Conservation (phyloP, 1,140 invertebrate species). For the Drosophila subpulchrella region DNA sequence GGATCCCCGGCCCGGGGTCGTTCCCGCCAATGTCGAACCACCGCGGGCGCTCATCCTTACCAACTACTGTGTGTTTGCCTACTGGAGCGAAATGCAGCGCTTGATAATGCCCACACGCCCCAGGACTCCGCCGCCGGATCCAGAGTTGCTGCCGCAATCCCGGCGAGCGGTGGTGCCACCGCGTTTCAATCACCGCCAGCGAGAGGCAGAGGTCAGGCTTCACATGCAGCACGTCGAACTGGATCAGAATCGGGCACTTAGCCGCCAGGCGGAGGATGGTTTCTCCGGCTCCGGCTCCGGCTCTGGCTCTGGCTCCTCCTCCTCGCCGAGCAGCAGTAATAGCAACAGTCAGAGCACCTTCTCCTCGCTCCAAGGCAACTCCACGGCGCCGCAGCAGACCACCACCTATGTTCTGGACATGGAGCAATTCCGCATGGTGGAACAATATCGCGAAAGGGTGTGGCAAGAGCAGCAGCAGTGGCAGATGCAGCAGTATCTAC, state of each 20-base stretch:
- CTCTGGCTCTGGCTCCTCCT: neutral
- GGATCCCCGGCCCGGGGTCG: conserved; percentile 85
- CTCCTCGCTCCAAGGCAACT: neutral
- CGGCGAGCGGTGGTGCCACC: conserved; percentile 5
- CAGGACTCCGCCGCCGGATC: neutral
- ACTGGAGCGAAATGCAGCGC: conserved; percentile 59
- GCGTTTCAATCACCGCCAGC: conserved; percentile 1
- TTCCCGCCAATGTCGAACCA: conserved; percentile 87
- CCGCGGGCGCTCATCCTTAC: conserved; percentile 43
- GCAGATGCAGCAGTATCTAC: neutral
- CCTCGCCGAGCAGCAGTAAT: neutral
- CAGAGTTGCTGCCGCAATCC: neutral
- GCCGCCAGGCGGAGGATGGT: neutral
- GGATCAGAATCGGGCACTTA: neutral
- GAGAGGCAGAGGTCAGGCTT: neutral
- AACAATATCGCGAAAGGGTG: neutral
- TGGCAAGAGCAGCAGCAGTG: neutral
- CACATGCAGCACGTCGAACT: conserved; percentile 8
- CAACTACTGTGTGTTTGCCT: conserved; percentile 48
- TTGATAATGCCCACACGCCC: neutral
- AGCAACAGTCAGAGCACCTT: neutral
- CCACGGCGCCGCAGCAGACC: neutral
- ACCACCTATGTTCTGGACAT: neutral
- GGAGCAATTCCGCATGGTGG: neutral
- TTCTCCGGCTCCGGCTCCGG: neutral